Percentiles rank a stretch among this genome's conserved stretches.
Evolutionary conservation across 35 echinoderm and acorn worm genomes (phyloP).

Genomic region (Nesometra sesokonis): DNA sequence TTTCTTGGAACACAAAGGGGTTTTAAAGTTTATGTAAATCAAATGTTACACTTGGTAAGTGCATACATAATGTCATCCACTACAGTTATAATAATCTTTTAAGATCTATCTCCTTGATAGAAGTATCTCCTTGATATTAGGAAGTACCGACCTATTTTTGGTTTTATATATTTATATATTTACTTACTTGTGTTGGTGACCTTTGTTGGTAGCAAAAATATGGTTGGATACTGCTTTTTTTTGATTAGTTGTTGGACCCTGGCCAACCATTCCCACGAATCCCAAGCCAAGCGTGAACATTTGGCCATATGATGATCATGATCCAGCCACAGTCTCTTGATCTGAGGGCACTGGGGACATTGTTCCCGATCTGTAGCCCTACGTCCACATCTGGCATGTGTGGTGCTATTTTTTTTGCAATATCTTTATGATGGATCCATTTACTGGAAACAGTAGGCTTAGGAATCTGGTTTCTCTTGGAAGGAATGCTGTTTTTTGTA

Average conservation of each 20-base stretch:
- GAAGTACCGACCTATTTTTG: neutral
- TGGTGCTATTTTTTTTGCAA: constrained; percentile 8
- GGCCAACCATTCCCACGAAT: constrained; percentile 14
- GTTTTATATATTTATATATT: too few species aligned
- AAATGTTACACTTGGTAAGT: too few species aligned
- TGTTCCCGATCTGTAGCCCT: constrained; percentile 19
- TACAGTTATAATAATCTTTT: constrained; percentile 7
- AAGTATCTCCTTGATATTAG: constrained; percentile 12
- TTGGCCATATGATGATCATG: constrained; percentile 30
- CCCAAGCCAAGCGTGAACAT: constrained; percentile 37
- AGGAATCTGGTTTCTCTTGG: constrained; percentile 14
- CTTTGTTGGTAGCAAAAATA: too few species aligned
- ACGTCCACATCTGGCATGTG: constrained; percentile 8
- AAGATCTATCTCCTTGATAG: neutral
- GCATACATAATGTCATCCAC: too few species aligned
- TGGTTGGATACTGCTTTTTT: neutral
- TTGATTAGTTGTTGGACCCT: too few species aligned
- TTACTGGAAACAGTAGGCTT: neutral
- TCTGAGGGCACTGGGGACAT: neutral
- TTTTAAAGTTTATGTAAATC: too few species aligned
- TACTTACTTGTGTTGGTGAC: too few species aligned
- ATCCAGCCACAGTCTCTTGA: constrained; percentile 11
- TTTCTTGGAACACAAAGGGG: too few species aligned
- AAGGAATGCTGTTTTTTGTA: neutral
- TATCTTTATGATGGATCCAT: neutral